Evolutionary conservation across 1,140 invertebrate species (phyloP).

Genomic region (Scaptomyza hsui): DNA sequence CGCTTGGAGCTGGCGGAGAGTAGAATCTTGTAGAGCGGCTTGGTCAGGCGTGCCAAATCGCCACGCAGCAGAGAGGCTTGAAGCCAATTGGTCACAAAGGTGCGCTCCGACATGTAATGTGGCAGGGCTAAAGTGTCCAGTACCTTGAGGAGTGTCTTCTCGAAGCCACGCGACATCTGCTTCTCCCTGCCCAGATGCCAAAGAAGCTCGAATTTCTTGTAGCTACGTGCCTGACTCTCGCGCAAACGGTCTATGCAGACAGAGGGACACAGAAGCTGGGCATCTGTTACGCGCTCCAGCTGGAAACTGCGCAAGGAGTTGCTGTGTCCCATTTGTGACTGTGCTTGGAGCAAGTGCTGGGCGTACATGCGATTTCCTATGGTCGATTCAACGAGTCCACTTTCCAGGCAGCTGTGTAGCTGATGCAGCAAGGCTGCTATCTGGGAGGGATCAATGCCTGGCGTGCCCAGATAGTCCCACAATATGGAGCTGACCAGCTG

Average conservation of each 20-base stretch:
- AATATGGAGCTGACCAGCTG: slow-evolving; percentile 85
- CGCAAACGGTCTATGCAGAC: slow-evolving; percentile 62
- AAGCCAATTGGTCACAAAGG: slow-evolving; percentile 84
- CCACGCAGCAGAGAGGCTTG: slow-evolving; percentile 88
- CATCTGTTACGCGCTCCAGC: slow-evolving; percentile 67
- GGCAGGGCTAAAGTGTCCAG: slow-evolving; percentile 75
- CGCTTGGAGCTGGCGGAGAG: slow-evolving; percentile 92
- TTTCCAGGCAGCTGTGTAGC: slow-evolving; percentile 81
- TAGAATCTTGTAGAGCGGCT: slow-evolving; percentile 91
- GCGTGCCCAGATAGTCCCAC: slow-evolving; percentile 78
- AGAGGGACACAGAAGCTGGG: slow-evolving; percentile 71
- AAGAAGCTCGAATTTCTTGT: slow-evolving; percentile 90
- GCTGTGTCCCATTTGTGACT: slow-evolving; percentile 11
- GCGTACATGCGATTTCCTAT: slow-evolving; percentile 80
- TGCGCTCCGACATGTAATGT: slow-evolving; percentile 79
- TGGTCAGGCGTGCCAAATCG: slow-evolving; percentile 91
- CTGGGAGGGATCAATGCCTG: slow-evolving; percentile 64
- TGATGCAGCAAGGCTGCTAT: slow-evolving; percentile 76
- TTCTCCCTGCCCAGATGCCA: slow-evolving; percentile 92
- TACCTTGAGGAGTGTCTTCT: slow-evolving; percentile 78
- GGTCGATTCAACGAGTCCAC: slow-evolving; percentile 75
- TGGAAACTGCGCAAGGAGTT: slow-evolving; percentile 56
- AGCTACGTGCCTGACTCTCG: slow-evolving; percentile 87
- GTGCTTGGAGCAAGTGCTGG: slow-evolving; percentile 68
- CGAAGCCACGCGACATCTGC: slow-evolving; percentile 84